Evolutionary conservation across 2,113 vertebrate genomes (phyloP).

Genomic region (Daboia siamensis): DNA sequence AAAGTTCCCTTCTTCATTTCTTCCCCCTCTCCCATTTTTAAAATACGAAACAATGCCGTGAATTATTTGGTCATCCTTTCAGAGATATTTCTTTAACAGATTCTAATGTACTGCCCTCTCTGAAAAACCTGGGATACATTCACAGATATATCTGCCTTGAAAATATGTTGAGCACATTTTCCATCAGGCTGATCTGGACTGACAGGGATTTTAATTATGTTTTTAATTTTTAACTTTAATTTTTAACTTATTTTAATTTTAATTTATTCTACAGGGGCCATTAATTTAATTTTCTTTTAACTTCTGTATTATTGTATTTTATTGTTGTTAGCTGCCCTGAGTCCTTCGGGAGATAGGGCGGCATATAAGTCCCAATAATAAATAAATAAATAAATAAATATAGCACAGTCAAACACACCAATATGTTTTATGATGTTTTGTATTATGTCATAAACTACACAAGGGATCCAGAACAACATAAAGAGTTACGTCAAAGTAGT

Average conservation of each 20-base stretch:
- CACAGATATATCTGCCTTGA: background rate
- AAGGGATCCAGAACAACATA: background rate
- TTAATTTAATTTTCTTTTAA: too few relatives aligned
- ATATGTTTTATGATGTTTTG: background rate
- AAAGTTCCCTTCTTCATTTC: background rate
- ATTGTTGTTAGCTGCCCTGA: too few relatives aligned
- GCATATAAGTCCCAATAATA: too few relatives aligned
- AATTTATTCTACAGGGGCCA: too few relatives aligned
- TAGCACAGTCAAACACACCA: background rate
- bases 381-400: background rate
- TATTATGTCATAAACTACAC: background rate
- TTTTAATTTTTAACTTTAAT: too few relatives aligned
- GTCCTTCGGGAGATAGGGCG: too few relatives aligned
- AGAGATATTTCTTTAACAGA: background rate
- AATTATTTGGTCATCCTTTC: background rate
- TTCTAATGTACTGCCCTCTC: background rate
- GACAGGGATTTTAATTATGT: too few relatives aligned
- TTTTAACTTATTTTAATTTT: too few relatives aligned
- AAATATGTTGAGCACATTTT: background rate
- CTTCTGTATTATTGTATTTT: too few relatives aligned
- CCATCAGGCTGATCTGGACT: too few relatives aligned
- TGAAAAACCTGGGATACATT: background rate
- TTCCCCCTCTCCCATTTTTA: background rate
- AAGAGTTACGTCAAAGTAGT: background rate
- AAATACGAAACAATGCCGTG: background rate